Evolutionary conservation across 2,797 vertebrate genomes (phyloP), one percentile per base, ranked within the genome.

Genomic region (Steatocranus sp.): DNA sequence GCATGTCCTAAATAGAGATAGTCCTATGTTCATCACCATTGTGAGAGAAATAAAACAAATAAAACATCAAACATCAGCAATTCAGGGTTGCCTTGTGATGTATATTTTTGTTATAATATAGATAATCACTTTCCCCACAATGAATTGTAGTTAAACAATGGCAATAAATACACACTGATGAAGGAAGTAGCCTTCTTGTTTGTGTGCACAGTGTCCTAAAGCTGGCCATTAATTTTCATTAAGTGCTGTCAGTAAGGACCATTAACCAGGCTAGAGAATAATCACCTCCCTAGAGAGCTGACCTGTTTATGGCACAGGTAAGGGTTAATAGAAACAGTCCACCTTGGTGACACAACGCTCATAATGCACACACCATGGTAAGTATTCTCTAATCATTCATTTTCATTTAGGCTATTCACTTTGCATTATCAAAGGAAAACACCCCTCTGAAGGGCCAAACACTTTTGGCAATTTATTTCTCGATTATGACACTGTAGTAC

Each of bases 301-400:
- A 94, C 93, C 93, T 77, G 85, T 83, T 93, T 91, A 83, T 82
- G 80, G 89, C 75, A 74, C 88, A 94, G 91, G 91, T 89, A 93
- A 86, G 91, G 95, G 95, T 96, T 96, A 95, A 96, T 82, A 88
- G 89, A 92, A 92, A 95, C 90, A 92, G 89, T 82, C 82, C 94
- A 95, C 94, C 94, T 94, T 56, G 11, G 85, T 86, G 91, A 94
- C 90, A 92, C 83, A 53, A 87, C 83, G 78, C 73, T 86, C 80
- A 75, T 56, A 77, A 36, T 23, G 15, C 56, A 51, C 36, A 77
- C 23, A 43, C 43, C 32, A 50, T 70, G 34, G 43, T 32, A 43
- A 36, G 78, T 68, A 54, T 75, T 79, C 58, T 32, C 75, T 82
- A 86, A 89, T 87, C 32, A 91, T 84, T 89, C 25, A 74, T 87